phyloP scores from a whole-genome alignment of 2,888 invertebrate species.

The Orthosia gothica region DNA sequence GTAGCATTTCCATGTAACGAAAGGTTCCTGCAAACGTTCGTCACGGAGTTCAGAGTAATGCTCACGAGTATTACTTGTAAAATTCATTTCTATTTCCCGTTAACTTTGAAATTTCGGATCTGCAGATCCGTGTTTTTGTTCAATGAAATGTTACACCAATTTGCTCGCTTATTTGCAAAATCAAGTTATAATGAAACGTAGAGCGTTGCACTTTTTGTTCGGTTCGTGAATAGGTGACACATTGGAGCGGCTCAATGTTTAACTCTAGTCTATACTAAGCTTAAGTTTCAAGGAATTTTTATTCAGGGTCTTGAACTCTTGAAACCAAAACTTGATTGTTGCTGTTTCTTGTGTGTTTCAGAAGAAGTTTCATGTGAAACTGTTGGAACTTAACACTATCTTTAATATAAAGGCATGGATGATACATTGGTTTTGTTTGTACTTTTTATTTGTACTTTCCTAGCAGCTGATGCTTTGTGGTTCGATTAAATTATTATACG shows the following conservation, averaged over 20 bases:
- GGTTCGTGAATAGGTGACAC: background rate
- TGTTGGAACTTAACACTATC: background rate
- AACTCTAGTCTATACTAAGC: background rate
- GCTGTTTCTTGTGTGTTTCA: background rate
- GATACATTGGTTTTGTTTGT: background rate
- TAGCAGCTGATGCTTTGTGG: no score
- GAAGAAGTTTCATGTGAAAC: background rate
- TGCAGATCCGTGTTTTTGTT: background rate
- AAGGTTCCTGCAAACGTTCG: no score
- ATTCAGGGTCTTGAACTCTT: background rate
- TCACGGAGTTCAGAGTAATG: background rate
- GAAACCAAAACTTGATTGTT: slow-evolving; percentile 19
- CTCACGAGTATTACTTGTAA: background rate
- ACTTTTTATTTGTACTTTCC: no score
- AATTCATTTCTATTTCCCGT: background rate
- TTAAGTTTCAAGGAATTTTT: background rate
- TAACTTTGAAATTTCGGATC: no score
- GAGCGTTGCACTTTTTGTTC: background rate
- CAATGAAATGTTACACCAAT: background rate
- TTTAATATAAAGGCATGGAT: background rate
- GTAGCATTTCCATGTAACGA: background rate
- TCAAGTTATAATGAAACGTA: background rate
- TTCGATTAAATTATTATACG: no score
- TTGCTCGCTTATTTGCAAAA: background rate
- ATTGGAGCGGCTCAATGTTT: background rate